These are phyloP conservation scores for Copidosoma aretas DNA, from an alignment of 2,888 invertebrate species.

Conservation along the genomic window DNA sequence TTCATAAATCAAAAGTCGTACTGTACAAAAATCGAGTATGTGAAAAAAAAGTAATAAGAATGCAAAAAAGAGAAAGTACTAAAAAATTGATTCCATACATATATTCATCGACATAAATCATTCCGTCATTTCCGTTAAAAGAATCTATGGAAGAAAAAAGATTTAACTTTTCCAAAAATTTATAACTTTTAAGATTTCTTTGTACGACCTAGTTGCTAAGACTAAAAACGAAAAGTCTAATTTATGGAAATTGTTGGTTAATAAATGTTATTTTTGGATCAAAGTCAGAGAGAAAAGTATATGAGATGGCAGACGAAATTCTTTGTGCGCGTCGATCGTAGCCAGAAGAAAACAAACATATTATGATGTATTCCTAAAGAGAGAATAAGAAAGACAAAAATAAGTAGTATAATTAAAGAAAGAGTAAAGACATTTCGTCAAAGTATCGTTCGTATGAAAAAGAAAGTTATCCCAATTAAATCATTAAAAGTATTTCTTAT, in stretches of 20 bases:
- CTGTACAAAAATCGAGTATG: neutral
- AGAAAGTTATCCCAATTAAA: neutral
- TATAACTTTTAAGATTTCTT: constrained; percentile 16
- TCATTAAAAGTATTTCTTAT: constrained; percentile 24
- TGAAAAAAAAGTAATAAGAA: constrained; percentile 6
- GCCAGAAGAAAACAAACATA: constrained; percentile 17
- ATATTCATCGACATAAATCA: constrained; percentile 1
- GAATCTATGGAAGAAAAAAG: neutral
- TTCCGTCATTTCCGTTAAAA: constrained; percentile 11
- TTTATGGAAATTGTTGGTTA: constrained; percentile 27
- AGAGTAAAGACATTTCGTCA: neutral
- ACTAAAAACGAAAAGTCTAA: constrained; percentile 18
- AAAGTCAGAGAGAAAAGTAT: constrained; percentile 1
- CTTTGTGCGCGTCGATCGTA: constrained; percentile 34
- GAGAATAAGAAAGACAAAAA: constrained; percentile 8
- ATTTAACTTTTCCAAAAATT: constrained; percentile 7
- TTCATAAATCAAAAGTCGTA: constrained; percentile 23
- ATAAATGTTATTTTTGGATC: constrained; percentile 32
- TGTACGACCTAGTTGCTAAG: constrained; percentile 16
- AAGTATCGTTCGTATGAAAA: neutral
- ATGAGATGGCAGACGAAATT: constrained; percentile 12
- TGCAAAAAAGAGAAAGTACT: constrained; percentile 1
- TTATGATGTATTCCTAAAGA: constrained; percentile 14
- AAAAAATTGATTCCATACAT: neutral
- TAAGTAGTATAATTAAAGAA: neutral